Base-by-base conservation (phyloP, 2,888 invertebrate species). In the Metallyticus violacea region DNA sequence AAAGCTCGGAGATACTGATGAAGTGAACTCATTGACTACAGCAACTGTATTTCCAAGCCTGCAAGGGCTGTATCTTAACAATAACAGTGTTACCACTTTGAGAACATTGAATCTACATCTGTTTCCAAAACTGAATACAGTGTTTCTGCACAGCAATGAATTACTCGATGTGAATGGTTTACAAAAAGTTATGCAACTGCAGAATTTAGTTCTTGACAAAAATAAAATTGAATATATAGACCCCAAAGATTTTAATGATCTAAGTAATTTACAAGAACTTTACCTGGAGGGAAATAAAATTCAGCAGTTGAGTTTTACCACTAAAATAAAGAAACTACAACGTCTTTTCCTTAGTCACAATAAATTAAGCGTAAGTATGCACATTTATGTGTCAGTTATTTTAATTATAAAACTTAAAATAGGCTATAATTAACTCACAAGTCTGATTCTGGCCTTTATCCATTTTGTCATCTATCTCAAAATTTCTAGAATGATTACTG, bases 261-360 rank as follows among this genome's bases (percentile, higher is more conserved):
- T 77, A 7, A 77, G n/a, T 25, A 27, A 30, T 7, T n/a, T 82
- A 15, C n/a, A 62, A 84, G 84, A 84, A 25, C 2, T 84, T 7
- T 84, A 84, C 30, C 15, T 84, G 3, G 84, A 84, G 26, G 77
- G 27, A 27, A 84, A 84, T 28, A 84, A 77, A 28, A 76, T 84
- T 22, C 26, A 76, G 1, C 22, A 77, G 7, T 26, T 84, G 7
- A 6, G 22, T 22, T 84, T 84, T 77, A 0, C n/a, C 2, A 26
- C n/a, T 22, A 22, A 27, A 3, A 6, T 40, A 6, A 84, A 84
- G 7, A 26, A 26, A 77, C 77, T 84, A 15, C 27, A 76, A 1
- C 76, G 84, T n/a, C 9, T 84, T 3, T 77, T 84, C 26, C 29
- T 84, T 27, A 77, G 77, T 15, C 7, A 77, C 30, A 84, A 84